phyloP scores from a whole-genome alignment of 2,888 invertebrate species.

The Tyria jacobaeae region DNA sequence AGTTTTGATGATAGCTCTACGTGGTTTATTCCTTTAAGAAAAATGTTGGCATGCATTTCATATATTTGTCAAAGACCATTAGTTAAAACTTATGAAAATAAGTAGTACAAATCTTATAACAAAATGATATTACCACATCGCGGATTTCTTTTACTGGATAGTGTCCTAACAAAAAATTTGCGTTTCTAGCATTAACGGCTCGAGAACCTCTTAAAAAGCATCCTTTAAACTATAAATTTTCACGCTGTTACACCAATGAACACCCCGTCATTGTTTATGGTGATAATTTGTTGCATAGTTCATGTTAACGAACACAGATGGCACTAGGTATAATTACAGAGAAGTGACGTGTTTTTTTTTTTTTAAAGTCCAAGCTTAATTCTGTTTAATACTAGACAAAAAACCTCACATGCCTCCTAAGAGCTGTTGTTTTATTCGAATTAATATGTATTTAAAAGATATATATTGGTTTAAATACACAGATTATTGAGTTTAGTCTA shows the following conservation, averaged over 20 bases:
- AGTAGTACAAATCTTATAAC: too few species aligned
- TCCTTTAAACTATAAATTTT: slow-evolving; percentile 63
- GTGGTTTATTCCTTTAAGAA: too few species aligned
- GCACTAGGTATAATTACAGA: slow-evolving; percentile 4
- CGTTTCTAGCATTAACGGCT: slow-evolving; percentile 52
- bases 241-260: slow-evolving; percentile 50
- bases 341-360: not conserved
- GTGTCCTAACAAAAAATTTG: slow-evolving; percentile 22
- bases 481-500: too few species aligned
- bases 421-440: too few species aligned
- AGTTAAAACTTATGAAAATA: too few species aligned
- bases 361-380: not conserved
- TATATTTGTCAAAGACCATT: too few species aligned
- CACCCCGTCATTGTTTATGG: slow-evolving; percentile 40
- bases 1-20: too few species aligned
- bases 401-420: not conserved
- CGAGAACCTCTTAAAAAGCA: slow-evolving; percentile 61
- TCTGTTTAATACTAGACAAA: not conserved
- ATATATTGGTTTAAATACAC: too few species aligned
- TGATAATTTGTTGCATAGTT: slow-evolving; percentile 23
- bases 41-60: too few species aligned
- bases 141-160: slow-evolving; percentile 28
- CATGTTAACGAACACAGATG: slow-evolving; percentile 9
- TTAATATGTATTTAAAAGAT: too few species aligned
- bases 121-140: slow-evolving; percentile 10